Conservation (phyloP, 2,113 vertebrate genomes). For the Neodon shergylaensis region DNA sequence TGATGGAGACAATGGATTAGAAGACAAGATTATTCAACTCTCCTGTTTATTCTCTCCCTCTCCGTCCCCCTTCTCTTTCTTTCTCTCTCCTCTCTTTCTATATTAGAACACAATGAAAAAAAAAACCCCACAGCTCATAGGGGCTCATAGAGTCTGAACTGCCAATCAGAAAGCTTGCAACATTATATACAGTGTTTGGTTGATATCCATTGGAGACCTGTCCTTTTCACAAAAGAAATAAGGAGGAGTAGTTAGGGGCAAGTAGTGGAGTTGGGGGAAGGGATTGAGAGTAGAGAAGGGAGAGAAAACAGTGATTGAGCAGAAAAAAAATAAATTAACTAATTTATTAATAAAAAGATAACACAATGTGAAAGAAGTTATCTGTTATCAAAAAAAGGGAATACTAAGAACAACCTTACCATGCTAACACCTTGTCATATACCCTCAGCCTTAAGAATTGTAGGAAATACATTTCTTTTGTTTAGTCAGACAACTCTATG, state of each 20-base stretch:
- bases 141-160: no score
- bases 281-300: no score
- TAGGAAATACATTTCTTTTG: background rate
- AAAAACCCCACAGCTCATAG: no score
- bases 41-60: background rate
- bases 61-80: background rate
- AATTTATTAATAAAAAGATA: no score
- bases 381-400: background rate
- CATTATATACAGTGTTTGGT: no score
- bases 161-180: no score
- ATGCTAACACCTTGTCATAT: background rate
- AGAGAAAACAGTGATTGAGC: no score
- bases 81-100: background rate
- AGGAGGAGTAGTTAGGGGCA: no score
- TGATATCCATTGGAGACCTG: no score
- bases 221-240: no score
- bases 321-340: no score
- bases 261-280: no score
- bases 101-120: background rate
- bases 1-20: background rate
- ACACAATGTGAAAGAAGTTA: background rate
- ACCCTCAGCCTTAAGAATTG: background rate
- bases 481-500: background rate
- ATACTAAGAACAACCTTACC: background rate
- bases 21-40: background rate